These are phyloP conservation scores for Struthidea cinerea DNA, from an alignment of 2,113 vertebrate genomes.

Conservation along the genomic window DNA sequence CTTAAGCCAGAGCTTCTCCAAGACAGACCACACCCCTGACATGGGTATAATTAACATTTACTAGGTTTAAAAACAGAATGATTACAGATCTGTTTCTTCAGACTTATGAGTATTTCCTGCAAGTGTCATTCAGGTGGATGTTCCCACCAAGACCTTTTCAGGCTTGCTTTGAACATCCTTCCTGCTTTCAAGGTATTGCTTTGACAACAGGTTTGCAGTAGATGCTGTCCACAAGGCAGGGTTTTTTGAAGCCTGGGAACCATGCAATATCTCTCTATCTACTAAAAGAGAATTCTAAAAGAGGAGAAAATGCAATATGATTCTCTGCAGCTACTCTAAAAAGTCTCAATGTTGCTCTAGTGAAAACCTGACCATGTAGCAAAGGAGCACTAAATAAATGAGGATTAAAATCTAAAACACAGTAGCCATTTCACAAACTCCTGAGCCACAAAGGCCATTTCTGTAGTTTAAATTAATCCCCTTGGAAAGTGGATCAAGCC, in stretches of 20 bases:
- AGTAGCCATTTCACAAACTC: background rate
- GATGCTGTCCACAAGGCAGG: background rate
- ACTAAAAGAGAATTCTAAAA: background rate
- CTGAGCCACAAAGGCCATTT: background rate
- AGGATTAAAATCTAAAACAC: background rate
- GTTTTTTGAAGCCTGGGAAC: background rate
- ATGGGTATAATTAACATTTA: background rate
- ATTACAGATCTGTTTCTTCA: background rate
- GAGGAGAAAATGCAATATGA: background rate
- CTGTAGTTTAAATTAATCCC: background rate
- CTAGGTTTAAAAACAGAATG: background rate
- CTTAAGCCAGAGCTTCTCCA: background rate
- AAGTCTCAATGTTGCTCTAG: background rate
- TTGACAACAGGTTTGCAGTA: background rate
- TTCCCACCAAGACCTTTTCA: background rate
- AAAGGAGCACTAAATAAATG: background rate
- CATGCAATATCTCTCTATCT: background rate
- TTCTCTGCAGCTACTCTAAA: background rate
- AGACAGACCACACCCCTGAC: background rate
- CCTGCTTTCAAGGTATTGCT: background rate
- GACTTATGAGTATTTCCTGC: background rate
- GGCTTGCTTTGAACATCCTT: background rate
- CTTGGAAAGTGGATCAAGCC: background rate
- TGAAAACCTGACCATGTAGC: background rate
- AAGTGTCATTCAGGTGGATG: background rate